Conservation (phyloP, 2,888 invertebrate genomes). For the Smittia sp. region DNA sequence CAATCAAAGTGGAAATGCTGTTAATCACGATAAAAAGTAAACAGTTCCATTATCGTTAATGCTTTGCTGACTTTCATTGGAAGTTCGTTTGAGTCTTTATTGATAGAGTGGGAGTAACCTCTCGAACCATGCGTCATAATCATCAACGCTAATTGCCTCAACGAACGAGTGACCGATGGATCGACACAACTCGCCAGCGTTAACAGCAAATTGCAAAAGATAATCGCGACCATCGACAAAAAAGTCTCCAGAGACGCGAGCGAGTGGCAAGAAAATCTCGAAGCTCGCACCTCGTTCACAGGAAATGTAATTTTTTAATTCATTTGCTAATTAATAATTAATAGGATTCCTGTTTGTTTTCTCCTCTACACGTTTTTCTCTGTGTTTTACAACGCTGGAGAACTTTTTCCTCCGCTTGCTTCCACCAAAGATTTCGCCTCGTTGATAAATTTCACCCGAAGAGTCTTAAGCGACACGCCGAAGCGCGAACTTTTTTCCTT, state of each 20-base stretch:
- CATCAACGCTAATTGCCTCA: neutral
- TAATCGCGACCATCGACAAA: neutral
- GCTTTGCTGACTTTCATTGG: neutral
- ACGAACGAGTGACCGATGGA: neutral
- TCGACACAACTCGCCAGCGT: neutral
- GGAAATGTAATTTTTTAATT: constrained; percentile 35
- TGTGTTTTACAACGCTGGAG: constrained; percentile 28
- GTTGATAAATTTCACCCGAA: constrained; percentile 9
- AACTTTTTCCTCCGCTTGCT: neutral
- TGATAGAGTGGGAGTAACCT: neutral
- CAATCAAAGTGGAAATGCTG: constrained; percentile 33
- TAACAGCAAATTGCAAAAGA: neutral
- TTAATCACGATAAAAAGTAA: constrained; percentile 35
- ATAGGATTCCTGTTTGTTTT: constrained; percentile 37
- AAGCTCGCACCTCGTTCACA: constrained; percentile 28
- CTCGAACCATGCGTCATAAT: neutral
- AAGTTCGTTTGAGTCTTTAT: neutral
- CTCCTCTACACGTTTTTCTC: constrained; percentile 13
- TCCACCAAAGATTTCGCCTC: constrained; percentile 16
- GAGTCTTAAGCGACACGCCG: constrained; percentile 3
- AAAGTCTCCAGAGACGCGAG: constrained; percentile 27
- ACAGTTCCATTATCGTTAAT: constrained; percentile 1
- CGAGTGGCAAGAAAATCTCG: neutral
- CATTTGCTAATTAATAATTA: constrained; percentile 40
- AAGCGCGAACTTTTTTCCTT: constrained; percentile 13